Evolutionary conservation across 2,888 invertebrate genomes (phyloP), one percentile per base, ranked within the genome.

Genomic region (Spatulosminthurus flaviceps): DNA sequence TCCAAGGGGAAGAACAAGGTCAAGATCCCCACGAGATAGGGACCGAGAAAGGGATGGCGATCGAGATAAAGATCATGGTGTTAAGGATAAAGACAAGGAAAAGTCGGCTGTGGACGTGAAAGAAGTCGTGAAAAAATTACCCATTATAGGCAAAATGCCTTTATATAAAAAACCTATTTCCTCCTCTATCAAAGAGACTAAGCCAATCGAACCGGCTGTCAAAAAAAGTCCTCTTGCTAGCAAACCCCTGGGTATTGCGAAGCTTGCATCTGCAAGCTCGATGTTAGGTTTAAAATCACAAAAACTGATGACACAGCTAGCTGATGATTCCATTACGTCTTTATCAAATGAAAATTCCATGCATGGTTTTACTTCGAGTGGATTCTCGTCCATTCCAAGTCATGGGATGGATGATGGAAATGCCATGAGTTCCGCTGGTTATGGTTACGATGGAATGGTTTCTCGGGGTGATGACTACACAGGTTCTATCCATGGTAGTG

Each of bases 141-240:
- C 85, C 13, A 83, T 85, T 73, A 85, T 85, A 77, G 85, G 85
- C 29, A 85, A 85, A 80, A 84, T 85, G 85, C 85, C 85, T n/a
- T 51, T 85, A 13, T 85, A 82, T 77, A 85, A 84, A 78, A 79
- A 83, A 67, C 83, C 84, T 26, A 73, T 64, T 64, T 9, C 21
- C 9, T 64, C 64, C 22, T 4, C 64, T 2, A 64, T 5, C 64
- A 64, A 64, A n/a, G 64, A 64, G 9, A 64, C 2, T 24, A 64
- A 64, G 26, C 11, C 64, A n/a, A n/a, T 16, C 2, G 64, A 76
- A 13, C 42, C 43, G 19, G 76, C 66, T 19, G 28, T 26, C 21
- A 76, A 67, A 13, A 76, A 29, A 28, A 64, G 7, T 7, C 24
- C 51, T 1, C 64, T 26, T 9, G 26, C 74, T n/a, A 22, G n/a